Percentiles rank a stretch among this genome's conserved stretches.
phyloP scores from a whole-genome alignment of 2,888 invertebrate species.

The Spialia ferax region DNA sequence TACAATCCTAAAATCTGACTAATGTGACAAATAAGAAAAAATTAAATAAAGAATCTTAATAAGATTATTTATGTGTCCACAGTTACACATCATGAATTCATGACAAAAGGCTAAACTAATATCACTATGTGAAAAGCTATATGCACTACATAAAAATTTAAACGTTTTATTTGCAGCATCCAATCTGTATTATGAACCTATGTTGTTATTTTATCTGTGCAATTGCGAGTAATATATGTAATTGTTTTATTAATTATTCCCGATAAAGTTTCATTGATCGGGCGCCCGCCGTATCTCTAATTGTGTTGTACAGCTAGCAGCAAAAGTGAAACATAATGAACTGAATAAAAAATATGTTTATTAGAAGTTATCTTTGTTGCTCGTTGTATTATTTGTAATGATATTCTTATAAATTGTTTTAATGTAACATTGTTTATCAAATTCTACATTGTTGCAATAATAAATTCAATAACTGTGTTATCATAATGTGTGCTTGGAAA shows the following conservation, averaged over 20 bases:
- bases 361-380: conserved; percentile 9
- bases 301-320: conserved; percentile 22
- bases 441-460: conserved; percentile 30
- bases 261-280: conserved; percentile 46
- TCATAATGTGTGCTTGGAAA: conserved; percentile 43
- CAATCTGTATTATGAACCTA: conserved; percentile 24
- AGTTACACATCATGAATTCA: too few relatives aligned
- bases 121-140: neutral
- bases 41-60: too few relatives aligned
- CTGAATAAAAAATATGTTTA: neutral
- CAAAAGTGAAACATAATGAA: conserved; percentile 14
- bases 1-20: too few relatives aligned
- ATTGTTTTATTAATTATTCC: conserved; percentile 20
- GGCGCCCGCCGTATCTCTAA: conserved; percentile 15
- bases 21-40: too few relatives aligned
- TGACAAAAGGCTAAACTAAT: too few relatives aligned
- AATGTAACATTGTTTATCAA: conserved; percentile 24
- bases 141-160: neutral
- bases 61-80: too few relatives aligned
- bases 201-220: conserved; percentile 25
- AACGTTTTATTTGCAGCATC: conserved; percentile 47
- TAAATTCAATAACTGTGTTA: conserved; percentile 38
- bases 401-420: neutral
- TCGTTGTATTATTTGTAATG: conserved; percentile 13
- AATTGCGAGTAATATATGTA: conserved; percentile 27